A percentile compares a stretch with the other conserved stretches of the same genome.
These are phyloP conservation scores for Actinia tenebrosa DNA, from an alignment of 64 coral and sea anemone genomes.

Conservation along the genomic window DNA sequence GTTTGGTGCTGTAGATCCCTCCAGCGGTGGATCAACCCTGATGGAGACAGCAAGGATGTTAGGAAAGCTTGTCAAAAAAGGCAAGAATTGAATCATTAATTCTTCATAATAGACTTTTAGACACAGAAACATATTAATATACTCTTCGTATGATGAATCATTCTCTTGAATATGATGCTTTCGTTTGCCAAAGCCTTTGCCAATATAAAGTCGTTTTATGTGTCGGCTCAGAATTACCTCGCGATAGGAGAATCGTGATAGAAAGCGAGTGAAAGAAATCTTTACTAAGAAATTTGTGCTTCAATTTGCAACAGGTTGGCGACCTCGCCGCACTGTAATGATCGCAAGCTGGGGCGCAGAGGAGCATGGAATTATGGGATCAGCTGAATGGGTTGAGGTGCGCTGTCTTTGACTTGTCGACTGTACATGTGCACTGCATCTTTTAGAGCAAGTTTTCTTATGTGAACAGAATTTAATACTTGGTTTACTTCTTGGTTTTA, in stretches of 20 bases:
- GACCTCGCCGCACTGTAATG: constrained; percentile 46
- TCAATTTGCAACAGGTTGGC: constrained; percentile 31
- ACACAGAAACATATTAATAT: too few relatives aligned
- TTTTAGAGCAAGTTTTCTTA: neutral
- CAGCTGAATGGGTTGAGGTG: constrained; percentile 55
- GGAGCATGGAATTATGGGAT: constrained; percentile 40
- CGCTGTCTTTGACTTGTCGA: neutral
- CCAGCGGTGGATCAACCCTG: constrained; percentile 54
- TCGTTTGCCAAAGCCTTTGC: too few relatives aligned
- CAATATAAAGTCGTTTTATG: too few relatives aligned
- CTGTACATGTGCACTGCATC: too few relatives aligned
- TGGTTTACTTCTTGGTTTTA: neutral
- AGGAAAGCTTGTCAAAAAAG: constrained; percentile 26
- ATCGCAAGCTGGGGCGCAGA: constrained; percentile 48
- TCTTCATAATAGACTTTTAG: too few relatives aligned
- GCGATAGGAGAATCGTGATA: too few relatives aligned
- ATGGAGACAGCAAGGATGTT: constrained; percentile 73
- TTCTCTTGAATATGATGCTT: too few relatives aligned
- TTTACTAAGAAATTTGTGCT: too few relatives aligned
- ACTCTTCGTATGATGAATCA: too few relatives aligned
- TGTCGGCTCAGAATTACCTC: too few relatives aligned
- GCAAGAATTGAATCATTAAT: neutral
- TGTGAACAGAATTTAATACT: too few relatives aligned
- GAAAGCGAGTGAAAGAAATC: too few relatives aligned
- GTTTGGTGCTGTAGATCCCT: constrained; percentile 84